Base-by-base conservation (phyloP, 2,113 vertebrate species). In the Helogale parvula region DNA sequence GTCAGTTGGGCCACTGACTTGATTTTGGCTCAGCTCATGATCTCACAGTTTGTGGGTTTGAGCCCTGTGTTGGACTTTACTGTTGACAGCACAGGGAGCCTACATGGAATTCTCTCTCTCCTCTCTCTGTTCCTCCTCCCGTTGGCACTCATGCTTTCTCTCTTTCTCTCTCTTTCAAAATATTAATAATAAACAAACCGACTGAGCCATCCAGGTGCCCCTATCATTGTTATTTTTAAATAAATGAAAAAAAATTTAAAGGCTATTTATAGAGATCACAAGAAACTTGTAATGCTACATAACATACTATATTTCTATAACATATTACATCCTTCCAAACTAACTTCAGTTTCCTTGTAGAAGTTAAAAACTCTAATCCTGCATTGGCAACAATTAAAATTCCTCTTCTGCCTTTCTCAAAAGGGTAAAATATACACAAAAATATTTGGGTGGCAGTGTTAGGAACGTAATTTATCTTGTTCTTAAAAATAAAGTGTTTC, bases 341-440 rank as follows among this genome's bases (percentile, higher is more conserved):
- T 41, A 41, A 84, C 31, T 89, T 89, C 63, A 90, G 5, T 87
- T 94, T 90, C 31, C 69, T 71, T 85, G 31, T 60, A 3, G 69
- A 88, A 38, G 41, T 81, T 97, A 83, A 63, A 25, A 96, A 50
- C 54, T 80, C 54, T 96, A 93, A 33, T 93, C 66, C 50, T 66
- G 19, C 33, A 84, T n/a, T 87, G 3, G 47, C n/a, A 84, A 93
- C n/a, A 71, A 92, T 77, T 94, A 96, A 90, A 97, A 96, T n/a
- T 52, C 21, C 3, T 84, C 13, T 95, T 88, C 66, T 84, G 8
- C 50, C 31, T 88, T 94, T 88, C 52, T 85, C 13, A 92, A 92
- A 45, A 82, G 33, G 33, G 47, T 50, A 90, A 71, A 63, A 66
- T 47, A 21, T 21, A 88, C 27, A 76, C 27, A 85, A 57, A 96